Evolutionary conservation across 1,140 invertebrate species (phyloP).

Genomic region (Tetranychus urticae): DNA sequence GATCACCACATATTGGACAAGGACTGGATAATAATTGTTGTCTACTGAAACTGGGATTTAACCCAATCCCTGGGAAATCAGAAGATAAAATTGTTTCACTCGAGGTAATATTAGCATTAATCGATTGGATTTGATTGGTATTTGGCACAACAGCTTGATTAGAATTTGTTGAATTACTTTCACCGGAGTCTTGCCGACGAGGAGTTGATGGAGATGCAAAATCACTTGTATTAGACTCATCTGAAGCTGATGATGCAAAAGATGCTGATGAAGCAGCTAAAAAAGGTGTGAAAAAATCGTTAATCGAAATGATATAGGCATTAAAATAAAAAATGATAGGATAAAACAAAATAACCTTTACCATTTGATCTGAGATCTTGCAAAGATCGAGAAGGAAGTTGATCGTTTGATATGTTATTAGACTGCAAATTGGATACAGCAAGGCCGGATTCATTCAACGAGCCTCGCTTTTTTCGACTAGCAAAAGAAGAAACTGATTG

Average conservation of each 20-base stretch:
- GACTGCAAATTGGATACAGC: not conserved
- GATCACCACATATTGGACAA: slow-evolving; percentile 81
- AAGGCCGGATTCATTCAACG: not conserved
- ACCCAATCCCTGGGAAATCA: not conserved
- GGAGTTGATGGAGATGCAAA: slow-evolving; percentile 7
- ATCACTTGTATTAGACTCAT: slow-evolving; percentile 11
- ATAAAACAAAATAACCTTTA: not conserved
- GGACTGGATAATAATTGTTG: slow-evolving; percentile 32
- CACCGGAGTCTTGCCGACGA: too few relatives aligned
- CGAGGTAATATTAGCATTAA: not conserved
- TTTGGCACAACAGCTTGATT: not conserved
- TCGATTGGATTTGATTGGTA: not conserved
- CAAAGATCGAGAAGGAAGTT: not conserved
- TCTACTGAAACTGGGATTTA: slow-evolving; percentile 11
- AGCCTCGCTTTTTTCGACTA: too few relatives aligned
- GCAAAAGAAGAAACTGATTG: too few relatives aligned
- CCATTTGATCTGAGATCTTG: slow-evolving; percentile 1
- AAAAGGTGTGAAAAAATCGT: slow-evolving; percentile 6
- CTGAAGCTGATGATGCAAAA: slow-evolving; percentile 10
- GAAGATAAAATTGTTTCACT: not conserved
- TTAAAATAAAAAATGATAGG: not conserved
- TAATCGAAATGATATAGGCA: slow-evolving; percentile 1
- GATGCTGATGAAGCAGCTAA: not conserved
- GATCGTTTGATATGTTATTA: not conserved
- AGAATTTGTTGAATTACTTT: not conserved